A percentile compares a stretch with the other conserved stretches of the same genome.
These are phyloP conservation scores for Scotopteryx bipunctaria DNA, from an alignment of 2,888 invertebrate species.

Conservation along the genomic window DNA sequence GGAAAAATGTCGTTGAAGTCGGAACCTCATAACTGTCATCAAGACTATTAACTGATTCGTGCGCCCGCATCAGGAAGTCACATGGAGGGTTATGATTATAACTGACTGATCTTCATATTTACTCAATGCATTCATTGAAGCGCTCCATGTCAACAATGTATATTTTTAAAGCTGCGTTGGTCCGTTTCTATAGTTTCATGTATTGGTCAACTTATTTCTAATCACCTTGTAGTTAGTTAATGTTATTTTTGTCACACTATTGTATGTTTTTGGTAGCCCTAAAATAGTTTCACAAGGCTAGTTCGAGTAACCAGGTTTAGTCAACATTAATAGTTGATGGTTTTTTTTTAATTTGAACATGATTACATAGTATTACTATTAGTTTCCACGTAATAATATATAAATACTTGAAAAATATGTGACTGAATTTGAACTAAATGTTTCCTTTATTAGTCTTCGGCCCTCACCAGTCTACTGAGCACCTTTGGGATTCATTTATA, in stretches of 20 bases:
- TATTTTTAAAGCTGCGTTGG: constrained; percentile 46
- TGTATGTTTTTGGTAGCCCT: neutral
- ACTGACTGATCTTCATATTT: constrained; percentile 53
- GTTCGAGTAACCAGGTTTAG: neutral
- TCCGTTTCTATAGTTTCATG: constrained; percentile 45
- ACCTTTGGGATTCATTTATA: constrained; percentile 52
- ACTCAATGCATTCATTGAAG: constrained; percentile 41
- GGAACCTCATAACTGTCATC: constrained; percentile 75
- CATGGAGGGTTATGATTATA: constrained; percentile 64
- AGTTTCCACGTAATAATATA: no score
- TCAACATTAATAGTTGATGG: no score
- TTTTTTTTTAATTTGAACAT: no score
- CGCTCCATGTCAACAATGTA: constrained; percentile 10
- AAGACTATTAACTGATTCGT: constrained; percentile 68
- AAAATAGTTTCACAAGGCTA: constrained; percentile 9
- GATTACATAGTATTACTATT: no score
- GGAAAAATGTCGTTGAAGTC: constrained; percentile 70
- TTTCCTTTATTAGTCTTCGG: constrained; percentile 17
- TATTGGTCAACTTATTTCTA: constrained; percentile 48
- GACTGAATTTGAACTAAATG: constrained; percentile 30
- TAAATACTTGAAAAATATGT: no score
- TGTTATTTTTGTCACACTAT: neutral
- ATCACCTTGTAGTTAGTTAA: constrained; percentile 26
- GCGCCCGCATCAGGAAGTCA: constrained; percentile 79
- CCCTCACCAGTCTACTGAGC: constrained; percentile 42